These are phyloP conservation scores for Corythornis leucogaster DNA, from an alignment of 2,797 vertebrate species.

Conservation along the genomic window DNA sequence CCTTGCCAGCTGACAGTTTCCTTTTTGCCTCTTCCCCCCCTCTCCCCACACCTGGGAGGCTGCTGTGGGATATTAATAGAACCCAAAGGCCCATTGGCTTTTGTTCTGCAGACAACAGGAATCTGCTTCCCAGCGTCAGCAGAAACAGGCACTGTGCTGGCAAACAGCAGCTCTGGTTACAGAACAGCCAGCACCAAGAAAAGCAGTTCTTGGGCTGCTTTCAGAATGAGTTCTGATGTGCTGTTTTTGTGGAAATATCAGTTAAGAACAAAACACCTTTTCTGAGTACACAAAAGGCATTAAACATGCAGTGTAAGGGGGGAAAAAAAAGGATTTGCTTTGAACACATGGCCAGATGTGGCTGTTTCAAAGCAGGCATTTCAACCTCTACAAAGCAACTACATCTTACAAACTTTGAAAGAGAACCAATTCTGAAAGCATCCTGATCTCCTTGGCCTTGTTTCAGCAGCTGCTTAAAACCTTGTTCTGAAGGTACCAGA, in stretches of 20 bases:
- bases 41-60: slow-evolving; percentile 21
- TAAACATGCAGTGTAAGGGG: background rate
- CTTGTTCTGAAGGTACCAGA: background rate
- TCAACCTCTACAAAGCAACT: background rate
- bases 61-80: slow-evolving; percentile 34
- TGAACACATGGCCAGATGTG: background rate
- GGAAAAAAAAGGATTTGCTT: background rate
- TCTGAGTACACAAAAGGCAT: background rate
- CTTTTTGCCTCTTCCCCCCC: slow-evolving; percentile 2
- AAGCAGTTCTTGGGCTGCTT: background rate
- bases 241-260: background rate
- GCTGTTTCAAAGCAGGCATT: background rate
- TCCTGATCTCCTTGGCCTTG: background rate
- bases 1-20: slow-evolving; percentile 27
- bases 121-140: slow-evolving; percentile 17
- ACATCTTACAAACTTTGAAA: background rate
- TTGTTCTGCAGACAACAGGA: slow-evolving; percentile 33
- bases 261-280: background rate
- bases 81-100: slow-evolving; percentile 37
- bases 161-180: slow-evolving; percentile 54
- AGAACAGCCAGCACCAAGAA: slow-evolving; percentile 46
- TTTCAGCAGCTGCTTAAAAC: background rate
- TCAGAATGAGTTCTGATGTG: background rate
- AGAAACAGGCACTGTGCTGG: slow-evolving; percentile 33
- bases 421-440: background rate